These are phyloP conservation scores for Pardalotus punctatus DNA, from an alignment of 2,113 vertebrate species.

Conservation along the genomic window DNA sequence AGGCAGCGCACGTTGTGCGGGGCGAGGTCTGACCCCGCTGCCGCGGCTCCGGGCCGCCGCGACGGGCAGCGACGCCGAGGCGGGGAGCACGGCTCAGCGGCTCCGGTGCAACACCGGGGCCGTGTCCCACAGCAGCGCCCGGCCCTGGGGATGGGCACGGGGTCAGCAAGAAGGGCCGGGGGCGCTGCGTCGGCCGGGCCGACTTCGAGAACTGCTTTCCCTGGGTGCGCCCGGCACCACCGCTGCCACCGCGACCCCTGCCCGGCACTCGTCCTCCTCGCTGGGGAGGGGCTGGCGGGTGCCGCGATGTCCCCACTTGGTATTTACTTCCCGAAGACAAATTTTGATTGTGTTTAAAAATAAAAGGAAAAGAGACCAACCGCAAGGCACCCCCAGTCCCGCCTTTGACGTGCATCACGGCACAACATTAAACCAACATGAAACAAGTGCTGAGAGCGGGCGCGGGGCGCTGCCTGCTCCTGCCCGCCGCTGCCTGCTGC, in stretches of 20 bases:
- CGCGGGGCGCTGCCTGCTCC: constrained; percentile 35
- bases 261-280: neutral
- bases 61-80: neutral
- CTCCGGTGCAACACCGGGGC: neutral
- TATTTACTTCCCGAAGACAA: neutral
- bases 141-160: neutral
- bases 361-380: neutral
- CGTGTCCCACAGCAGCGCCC: neutral
- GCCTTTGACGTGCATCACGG: constrained; percentile 31
- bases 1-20: neutral
- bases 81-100: too few relatives aligned
- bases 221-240: neutral
- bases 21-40: neutral
- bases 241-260: neutral
- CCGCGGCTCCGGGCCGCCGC: neutral
- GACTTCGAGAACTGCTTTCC: neutral
- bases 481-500: constrained; percentile 72
- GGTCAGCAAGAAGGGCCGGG: neutral
- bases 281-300: neutral
- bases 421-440: constrained; percentile 34
- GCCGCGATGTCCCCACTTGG: neutral
- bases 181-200: neutral
- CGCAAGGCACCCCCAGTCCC: neutral
- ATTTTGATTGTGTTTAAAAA: neutral
- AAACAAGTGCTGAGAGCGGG: constrained; percentile 67